Evolutionary conservation across 2,888 invertebrate genomes (phyloP), one percentile per base, ranked within the genome.

Genomic region (Athalia cordata): DNA sequence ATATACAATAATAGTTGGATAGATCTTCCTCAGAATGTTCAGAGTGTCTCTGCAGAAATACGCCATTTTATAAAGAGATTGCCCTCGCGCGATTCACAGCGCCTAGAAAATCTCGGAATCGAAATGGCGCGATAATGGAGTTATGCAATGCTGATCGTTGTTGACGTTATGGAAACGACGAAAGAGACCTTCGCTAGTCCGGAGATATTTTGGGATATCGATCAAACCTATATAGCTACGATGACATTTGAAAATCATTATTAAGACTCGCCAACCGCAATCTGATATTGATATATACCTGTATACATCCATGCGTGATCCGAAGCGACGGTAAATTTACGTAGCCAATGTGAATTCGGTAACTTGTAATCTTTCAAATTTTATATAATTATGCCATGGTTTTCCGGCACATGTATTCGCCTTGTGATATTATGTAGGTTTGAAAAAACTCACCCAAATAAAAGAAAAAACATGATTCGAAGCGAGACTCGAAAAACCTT

Each of bases 211-310:
- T 43, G 47, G 59, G 47, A 59, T 59, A 72, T 72, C 72, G 59
- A 72, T 72, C 72, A 59, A 59, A 59, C 59, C 13, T 43, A 29
- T 43, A 29, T 29, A 2, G 29, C 29, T 29, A 29, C 13, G 59
- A 13, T 72, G 72, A 72, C 47, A 47, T 57, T 43, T 11, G n/a
- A 59, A 72, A 72, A 59, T 59, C 57, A 59, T 72, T 59, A 57
- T 72, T 72, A 13, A 47, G 13, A 13, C 15, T 13, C 45, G 45
- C 13, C 59, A 72, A 72, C 45, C 45, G 52, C 5, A 8, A 52
- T 6, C 8, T 15, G 6, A 68, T 55, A 29, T 68, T 52, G 52
- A 43, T 52, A 9, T 57, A 1, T 11, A 6, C 2, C 29, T 72
- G 29, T 57, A 57, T 70, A n/a, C 13, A 47, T 59, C 7, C 5